Evolutionary conservation across 1,140 invertebrate genomes (phyloP).

Genomic region (Drosophila obscura): DNA sequence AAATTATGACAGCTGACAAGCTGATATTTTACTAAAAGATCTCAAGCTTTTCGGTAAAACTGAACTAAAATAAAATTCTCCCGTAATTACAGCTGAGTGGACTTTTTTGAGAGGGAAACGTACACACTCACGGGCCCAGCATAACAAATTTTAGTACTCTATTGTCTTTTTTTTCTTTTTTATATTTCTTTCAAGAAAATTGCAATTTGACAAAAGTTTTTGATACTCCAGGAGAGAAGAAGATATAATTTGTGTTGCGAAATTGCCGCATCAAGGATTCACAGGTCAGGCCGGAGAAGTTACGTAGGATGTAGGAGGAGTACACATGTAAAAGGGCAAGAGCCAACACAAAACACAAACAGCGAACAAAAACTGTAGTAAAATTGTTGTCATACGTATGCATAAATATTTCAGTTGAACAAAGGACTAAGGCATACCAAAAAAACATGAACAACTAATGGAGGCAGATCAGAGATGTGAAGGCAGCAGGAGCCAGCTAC

Average conservation of each 20-base stretch:
- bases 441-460: conserved; percentile 26
- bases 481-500: conserved; percentile 5
- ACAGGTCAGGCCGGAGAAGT: conserved; percentile 42
- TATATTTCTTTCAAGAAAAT: conserved; percentile 45
- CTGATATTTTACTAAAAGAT: too few relatives aligned
- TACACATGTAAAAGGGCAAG: not conserved
- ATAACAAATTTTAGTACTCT: conserved; percentile 15
- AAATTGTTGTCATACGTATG: conserved; percentile 69
- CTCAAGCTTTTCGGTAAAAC: too few relatives aligned
- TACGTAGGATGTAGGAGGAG: conserved; percentile 31
- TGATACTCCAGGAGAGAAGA: conserved; percentile 27
- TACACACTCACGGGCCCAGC: conserved; percentile 18
- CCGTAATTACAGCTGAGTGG: conserved; percentile 21
- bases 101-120: not conserved
- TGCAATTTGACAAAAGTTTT: conserved; percentile 48
- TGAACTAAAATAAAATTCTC: not conserved
- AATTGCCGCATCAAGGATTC: conserved; percentile 68
- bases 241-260: conserved; percentile 54
- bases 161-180: conserved; percentile 20
- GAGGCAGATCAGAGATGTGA: conserved; percentile 1
- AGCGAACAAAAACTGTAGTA: conserved; percentile 33
- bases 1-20: too few relatives aligned
- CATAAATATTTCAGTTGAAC: conserved; percentile 72
- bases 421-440: conserved; percentile 52
- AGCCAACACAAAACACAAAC: conserved; percentile 20